phyloP scores from a whole-genome alignment of 2,888 invertebrate species.

The Phyto melanocephala region DNA sequence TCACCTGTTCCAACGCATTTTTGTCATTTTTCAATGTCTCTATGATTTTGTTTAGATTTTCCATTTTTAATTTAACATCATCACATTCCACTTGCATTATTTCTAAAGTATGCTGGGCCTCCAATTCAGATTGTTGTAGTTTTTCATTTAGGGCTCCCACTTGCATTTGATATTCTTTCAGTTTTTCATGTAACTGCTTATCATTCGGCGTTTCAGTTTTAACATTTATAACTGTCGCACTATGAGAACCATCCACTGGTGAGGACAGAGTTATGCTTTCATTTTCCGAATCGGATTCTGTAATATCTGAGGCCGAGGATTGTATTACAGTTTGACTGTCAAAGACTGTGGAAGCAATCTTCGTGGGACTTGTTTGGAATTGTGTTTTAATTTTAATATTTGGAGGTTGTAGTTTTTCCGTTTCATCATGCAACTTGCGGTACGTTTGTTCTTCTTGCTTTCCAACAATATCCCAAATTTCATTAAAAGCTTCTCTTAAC shows the following conservation, averaged over 20 bases:
- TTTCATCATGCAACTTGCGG: background rate
- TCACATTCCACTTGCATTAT: slow-evolving; percentile 75
- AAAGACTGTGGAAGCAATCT: background rate
- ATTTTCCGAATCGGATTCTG: slow-evolving; percentile 51
- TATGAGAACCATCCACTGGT: slow-evolving; percentile 26
- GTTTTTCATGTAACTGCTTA: slow-evolving; percentile 16
- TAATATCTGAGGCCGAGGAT: slow-evolving; percentile 16
- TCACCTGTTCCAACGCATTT: slow-evolving; percentile 66
- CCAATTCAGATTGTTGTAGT: slow-evolving; percentile 62
- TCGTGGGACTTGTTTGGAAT: slow-evolving; percentile 27
- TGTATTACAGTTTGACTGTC: background rate
- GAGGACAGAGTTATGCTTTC: slow-evolving; percentile 48
- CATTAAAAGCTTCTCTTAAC: slow-evolving; percentile 68
- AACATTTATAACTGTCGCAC: slow-evolving; percentile 13
- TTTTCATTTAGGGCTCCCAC: slow-evolving; percentile 62
- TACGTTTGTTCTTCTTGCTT: slow-evolving; percentile 24
- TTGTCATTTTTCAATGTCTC: slow-evolving; percentile 69
- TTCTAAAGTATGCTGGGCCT: slow-evolving; percentile 70
- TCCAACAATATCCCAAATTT: slow-evolving; percentile 64
- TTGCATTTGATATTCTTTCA: slow-evolving; percentile 60
- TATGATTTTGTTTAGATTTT: slow-evolving; percentile 67
- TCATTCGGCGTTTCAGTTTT: background rate
- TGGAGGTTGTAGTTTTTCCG: slow-evolving; percentile 42
- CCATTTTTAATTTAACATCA: slow-evolving; percentile 70
- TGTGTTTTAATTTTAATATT: slow-evolving; percentile 52